Evolutionary conservation across 2,797 vertebrate species (phyloP).

Genomic region (Hyperoplus immaculatus): DNA sequence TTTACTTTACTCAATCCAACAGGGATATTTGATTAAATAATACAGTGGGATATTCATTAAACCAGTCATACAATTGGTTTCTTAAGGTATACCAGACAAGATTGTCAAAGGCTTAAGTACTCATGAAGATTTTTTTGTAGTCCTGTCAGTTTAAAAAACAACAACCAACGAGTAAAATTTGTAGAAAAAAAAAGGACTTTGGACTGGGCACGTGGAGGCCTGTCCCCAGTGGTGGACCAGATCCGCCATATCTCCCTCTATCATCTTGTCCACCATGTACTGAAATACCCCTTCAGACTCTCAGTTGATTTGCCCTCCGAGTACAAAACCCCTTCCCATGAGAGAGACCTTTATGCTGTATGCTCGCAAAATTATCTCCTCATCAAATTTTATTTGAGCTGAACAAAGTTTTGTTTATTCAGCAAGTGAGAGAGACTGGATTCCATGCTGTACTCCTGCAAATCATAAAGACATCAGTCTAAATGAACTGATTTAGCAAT

Average conservation of each 20-base stretch:
- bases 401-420: slow-evolving; percentile 79
- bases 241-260: slow-evolving; percentile 53
- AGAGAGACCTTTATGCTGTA: slow-evolving; percentile 76
- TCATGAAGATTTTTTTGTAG: background rate
- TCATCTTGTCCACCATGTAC: slow-evolving; percentile 63
- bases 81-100: background rate
- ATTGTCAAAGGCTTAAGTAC: background rate
- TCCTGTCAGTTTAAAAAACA: background rate
- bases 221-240: slow-evolving; percentile 36
- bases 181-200: slow-evolving; percentile 25
- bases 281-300: slow-evolving; percentile 48
- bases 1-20: slow-evolving; percentile 27
- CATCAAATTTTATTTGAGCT: slow-evolving; percentile 82
- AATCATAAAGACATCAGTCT: slow-evolving; percentile 77
- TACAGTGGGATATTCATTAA: background rate
- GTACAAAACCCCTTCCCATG: slow-evolving; percentile 51
- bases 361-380: slow-evolving; percentile 83
- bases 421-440: slow-evolving; percentile 62
- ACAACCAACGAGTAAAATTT: background rate
- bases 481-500: slow-evolving; percentile 70
- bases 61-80: background rate
- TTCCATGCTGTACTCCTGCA: slow-evolving; percentile 62
- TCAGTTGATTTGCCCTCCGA: slow-evolving; percentile 52
- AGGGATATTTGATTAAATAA: slow-evolving; percentile 32
- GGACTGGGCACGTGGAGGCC: slow-evolving; percentile 20